A percentile compares a stretch with the other conserved stretches of the same genome.
phyloP scores from a whole-genome alignment of 2,797 vertebrate species.

The Phalanger gymnotis region DNA sequence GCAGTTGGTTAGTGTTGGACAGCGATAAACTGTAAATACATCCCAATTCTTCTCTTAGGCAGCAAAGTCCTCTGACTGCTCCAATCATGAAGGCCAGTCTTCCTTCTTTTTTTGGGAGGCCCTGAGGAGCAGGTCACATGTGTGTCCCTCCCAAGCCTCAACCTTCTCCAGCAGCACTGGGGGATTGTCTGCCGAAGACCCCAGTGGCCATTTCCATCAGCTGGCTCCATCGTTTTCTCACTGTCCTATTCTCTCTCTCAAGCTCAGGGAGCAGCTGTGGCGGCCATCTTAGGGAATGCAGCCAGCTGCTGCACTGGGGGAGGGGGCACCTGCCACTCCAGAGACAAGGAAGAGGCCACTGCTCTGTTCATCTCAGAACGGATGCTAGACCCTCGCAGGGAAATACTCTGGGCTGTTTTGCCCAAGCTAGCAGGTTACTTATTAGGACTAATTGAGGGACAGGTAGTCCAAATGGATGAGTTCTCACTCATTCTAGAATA shows the following conservation, averaged over 20 bases:
- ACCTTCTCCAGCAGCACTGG: not conserved
- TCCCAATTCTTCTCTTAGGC: not conserved
- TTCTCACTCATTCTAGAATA: slow-evolving; percentile 8
- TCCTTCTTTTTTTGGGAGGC: not conserved
- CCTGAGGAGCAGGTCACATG: not conserved
- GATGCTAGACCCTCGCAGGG: not conserved
- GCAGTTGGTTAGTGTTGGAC: not conserved
- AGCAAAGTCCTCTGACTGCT: not conserved
- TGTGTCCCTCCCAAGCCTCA: not conserved
- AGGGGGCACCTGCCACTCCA: not conserved
- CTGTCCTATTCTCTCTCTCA: not conserved
- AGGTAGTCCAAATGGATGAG: not conserved
- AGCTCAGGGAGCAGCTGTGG: slow-evolving; percentile 1
- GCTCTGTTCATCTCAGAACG: not conserved
- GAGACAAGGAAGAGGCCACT: not conserved
- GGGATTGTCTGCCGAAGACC: not conserved
- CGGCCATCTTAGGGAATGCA: not conserved
- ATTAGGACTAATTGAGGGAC: not conserved
- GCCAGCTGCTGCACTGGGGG: not conserved
- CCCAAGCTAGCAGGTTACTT: not conserved
- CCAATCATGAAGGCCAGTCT: not conserved
- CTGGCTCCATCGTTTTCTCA: not conserved
- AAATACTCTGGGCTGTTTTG: not conserved
- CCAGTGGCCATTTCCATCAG: not conserved
- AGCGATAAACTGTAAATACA: not conserved